phyloP scores from a whole-genome alignment of 2,113 vertebrate genomes.

The Orientallactaga bullata region DNA sequence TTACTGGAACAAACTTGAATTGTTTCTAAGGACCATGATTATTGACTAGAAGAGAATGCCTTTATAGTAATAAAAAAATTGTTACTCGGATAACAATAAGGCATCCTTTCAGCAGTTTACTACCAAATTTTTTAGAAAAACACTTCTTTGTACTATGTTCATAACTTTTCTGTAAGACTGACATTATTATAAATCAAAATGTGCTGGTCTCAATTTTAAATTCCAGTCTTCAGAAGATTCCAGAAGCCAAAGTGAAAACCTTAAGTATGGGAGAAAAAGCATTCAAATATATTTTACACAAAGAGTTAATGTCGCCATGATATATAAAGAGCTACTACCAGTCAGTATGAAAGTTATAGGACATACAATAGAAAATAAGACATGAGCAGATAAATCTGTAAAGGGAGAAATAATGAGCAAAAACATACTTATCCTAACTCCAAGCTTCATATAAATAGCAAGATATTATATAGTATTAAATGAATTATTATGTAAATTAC shows the following conservation, averaged over 20 bases:
- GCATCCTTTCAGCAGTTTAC: background rate
- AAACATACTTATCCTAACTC: slow-evolving; percentile 15
- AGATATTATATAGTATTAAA: background rate
- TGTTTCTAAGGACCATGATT: background rate
- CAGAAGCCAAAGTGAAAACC: slow-evolving; percentile 22
- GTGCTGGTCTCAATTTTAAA: background rate
- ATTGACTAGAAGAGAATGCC: background rate
- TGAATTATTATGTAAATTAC: too few species aligned
- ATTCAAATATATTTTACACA: slow-evolving; percentile 8
- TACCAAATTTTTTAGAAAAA: background rate
- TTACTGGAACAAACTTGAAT: background rate
- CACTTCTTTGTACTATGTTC: background rate
- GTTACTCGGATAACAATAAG: background rate
- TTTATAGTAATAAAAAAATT: background rate
- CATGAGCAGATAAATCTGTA: background rate
- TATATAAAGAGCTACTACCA: slow-evolving; percentile 23
- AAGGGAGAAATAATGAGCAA: background rate
- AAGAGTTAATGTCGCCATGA: background rate
- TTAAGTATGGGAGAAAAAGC: background rate
- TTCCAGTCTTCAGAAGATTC: slow-evolving; percentile 17
- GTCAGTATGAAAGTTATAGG: slow-evolving; percentile 7
- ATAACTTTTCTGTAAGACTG: background rate
- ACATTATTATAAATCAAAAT: background rate
- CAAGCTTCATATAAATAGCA: background rate
- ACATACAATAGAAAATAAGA: background rate